Conservation (phyloP, 2,113 vertebrate species). For the Murina feae region DNA sequence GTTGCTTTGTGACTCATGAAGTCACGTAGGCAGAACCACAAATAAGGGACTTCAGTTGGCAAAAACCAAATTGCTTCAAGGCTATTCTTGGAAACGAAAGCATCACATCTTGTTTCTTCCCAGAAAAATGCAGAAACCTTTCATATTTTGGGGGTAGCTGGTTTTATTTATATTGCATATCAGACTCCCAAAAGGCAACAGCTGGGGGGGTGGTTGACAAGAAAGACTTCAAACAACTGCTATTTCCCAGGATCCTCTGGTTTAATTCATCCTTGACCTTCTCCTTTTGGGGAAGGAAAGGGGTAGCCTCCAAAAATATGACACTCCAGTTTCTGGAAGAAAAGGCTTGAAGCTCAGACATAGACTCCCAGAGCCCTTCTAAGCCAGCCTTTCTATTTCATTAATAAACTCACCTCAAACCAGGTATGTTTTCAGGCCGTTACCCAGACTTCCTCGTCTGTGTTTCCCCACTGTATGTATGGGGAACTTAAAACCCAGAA, state of each 20-base stretch:
- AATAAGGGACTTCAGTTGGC: constrained; percentile 76
- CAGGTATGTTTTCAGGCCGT: neutral
- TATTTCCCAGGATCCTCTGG: neutral
- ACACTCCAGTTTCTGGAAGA: neutral
- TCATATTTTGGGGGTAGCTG: constrained; percentile 62
- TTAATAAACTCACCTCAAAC: neutral
- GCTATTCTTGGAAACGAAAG: constrained; percentile 77
- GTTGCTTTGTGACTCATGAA: constrained; percentile 67
- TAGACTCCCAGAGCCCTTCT: neutral
- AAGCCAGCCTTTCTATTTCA: neutral
- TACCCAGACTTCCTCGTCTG: neutral
- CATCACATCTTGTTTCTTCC: constrained; percentile 74
- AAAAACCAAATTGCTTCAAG: constrained; percentile 74
- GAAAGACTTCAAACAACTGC: neutral
- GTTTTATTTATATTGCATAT: constrained; percentile 66
- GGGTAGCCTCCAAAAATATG: too few relatives aligned
- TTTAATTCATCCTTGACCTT: neutral
- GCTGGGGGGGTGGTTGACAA: neutral
- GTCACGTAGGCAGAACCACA: constrained; percentile 68
- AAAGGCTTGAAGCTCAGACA: neutral
- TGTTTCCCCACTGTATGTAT: neutral
- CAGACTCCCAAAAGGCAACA: constrained; percentile 74
- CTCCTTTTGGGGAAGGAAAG: neutral
- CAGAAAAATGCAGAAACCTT: constrained; percentile 75
- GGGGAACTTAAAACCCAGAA: neutral